Evolutionary conservation across 1,140 invertebrate genomes (phyloP), one percentile per base, ranked within the genome.

Genomic region (Bombus pyrosoma): DNA sequence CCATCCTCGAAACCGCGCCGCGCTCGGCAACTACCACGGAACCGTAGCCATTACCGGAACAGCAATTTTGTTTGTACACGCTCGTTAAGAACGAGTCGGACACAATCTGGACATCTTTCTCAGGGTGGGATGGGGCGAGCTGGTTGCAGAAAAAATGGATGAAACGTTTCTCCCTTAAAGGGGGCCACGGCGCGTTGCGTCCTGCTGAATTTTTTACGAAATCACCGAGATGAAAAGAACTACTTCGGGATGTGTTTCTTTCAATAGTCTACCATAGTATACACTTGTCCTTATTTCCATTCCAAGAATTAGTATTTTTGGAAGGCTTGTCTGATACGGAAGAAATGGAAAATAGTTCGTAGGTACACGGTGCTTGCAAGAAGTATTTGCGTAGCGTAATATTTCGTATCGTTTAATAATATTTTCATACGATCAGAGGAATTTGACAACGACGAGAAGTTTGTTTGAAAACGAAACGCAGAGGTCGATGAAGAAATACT

Each of bases 31-130:
- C 68, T 25, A 41, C 68, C 22, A 39, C 59, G 76, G 25, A 73
- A 66, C 41, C 66, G 78, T 74, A 8, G 47, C 84, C 79, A 75
- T 85, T 85, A 81, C 41, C 78, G 62, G n/a, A 28, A 81, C 78
- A 66, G 69, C 84, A 74, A 85, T 81, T 74, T 68, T 85, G 83
- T 85, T 85, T 85, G 74, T 57, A 71, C 64, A 78, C 37, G 64
- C 34, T 57, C 74, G 82, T 77, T 78, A 77, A 57, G 74, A 83
- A 83, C 72, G 43, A 77, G 64, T 34, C 81, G 73, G 81, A 83
- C 81, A 75, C 81, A 69, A 69, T 83, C 62, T 83, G 82, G 64
- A 76, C 74, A 78, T 83, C 74, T 77, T 77, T 68, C 47, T 41
- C 5, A 69, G 32, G 41, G 28, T 12, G 37, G 41, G n/a, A n/a